Percentiles rank a stretch among this genome's conserved stretches.
phyloP scores from a whole-genome alignment of 2,113 vertebrate species.

The Ailurus styani region DNA sequence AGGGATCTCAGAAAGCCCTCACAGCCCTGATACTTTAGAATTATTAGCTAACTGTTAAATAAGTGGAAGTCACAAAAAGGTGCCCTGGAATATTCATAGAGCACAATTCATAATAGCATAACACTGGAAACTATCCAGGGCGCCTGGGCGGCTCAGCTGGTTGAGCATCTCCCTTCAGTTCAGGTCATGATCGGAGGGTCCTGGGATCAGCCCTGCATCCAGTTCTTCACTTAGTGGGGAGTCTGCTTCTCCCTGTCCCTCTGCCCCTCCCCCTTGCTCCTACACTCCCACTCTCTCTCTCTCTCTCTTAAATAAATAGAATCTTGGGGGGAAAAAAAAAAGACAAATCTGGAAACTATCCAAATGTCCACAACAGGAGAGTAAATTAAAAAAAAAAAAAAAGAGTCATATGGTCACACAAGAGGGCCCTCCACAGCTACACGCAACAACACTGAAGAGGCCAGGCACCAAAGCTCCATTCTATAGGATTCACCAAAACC shows the following conservation, averaged over 20 bases:
- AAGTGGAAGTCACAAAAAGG: not conserved
- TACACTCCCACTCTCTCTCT: too few relatives aligned
- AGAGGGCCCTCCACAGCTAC: not conserved
- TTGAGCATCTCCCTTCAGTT: not conserved
- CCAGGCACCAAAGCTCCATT: not conserved
- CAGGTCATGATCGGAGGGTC: not conserved
- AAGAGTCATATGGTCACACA: fast-evolving
- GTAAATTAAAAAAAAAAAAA: not conserved
- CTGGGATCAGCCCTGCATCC: too few relatives aligned
- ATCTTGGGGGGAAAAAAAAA: not conserved
- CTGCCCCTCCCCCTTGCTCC: too few relatives aligned
- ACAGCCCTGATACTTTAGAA: not conserved
- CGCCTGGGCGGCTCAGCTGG: not conserved
- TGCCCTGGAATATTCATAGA: not conserved
- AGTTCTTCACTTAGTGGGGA: too few relatives aligned
- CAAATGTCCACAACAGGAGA: not conserved
- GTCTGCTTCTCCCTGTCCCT: too few relatives aligned
- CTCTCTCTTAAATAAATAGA: not conserved
- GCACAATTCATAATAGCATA: not conserved
- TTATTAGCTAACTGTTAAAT: not conserved
- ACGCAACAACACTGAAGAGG: fast-evolving
- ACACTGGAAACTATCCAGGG: not conserved
- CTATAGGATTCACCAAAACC: not conserved
- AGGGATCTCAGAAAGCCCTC: not conserved
- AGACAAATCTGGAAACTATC: not conserved